These are phyloP conservation scores for Ciconia stormi DNA, from an alignment of 2,113 vertebrate species.

Conservation along the genomic window DNA sequence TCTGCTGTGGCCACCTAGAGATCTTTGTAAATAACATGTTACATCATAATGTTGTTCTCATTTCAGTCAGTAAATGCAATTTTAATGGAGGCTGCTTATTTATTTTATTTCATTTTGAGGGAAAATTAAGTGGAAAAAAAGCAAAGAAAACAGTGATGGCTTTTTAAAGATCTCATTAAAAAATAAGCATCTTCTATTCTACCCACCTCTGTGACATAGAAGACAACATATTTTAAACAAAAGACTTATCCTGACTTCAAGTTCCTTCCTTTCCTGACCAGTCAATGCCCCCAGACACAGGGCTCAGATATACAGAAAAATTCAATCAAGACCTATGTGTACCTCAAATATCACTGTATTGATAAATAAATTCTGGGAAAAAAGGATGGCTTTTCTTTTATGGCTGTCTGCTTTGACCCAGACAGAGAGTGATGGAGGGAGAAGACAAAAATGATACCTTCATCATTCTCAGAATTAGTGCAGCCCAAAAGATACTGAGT, in stretches of 20 bases:
- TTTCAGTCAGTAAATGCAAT: background rate
- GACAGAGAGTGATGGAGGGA: background rate
- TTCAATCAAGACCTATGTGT: background rate
- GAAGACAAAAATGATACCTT: background rate
- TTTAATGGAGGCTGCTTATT: background rate
- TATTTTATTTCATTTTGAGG: background rate
- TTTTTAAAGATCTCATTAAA: background rate
- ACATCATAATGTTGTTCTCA: background rate
- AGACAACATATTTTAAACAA: background rate
- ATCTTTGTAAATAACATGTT: slow-evolving; percentile 3
- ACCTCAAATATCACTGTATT: background rate
- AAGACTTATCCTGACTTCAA: background rate
- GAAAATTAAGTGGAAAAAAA: background rate
- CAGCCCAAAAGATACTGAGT: background rate
- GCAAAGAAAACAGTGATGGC: background rate
- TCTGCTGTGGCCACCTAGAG: background rate
- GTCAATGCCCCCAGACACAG: background rate
- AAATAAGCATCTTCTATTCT: background rate
- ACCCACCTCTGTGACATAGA: background rate
- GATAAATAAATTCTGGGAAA: background rate
- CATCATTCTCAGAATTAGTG: background rate
- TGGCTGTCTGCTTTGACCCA: background rate
- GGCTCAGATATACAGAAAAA: background rate
- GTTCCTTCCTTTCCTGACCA: background rate
- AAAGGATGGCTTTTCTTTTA: background rate